Percentiles rank a stretch among this genome's conserved stretches.
These are phyloP conservation scores for Acanthosepion pharaonis DNA, from an alignment of 2,888 invertebrate genomes.

Conservation along the genomic window DNA sequence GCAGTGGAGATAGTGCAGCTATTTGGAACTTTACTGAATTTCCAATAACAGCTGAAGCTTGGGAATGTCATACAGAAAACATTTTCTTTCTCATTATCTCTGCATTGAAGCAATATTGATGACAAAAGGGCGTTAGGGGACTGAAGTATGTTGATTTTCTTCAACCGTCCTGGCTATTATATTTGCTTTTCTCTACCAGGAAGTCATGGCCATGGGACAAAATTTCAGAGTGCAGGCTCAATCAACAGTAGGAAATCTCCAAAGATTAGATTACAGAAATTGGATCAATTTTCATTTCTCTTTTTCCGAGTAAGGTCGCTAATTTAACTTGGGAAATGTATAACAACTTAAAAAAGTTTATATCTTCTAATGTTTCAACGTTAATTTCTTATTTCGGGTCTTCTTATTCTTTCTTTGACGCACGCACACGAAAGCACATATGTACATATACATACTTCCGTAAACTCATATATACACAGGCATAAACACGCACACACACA, in stretches of 20 bases:
- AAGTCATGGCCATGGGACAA: neutral
- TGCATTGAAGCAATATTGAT: slow-evolving; percentile 6
- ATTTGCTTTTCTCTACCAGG: neutral
- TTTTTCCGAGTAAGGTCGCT: neutral
- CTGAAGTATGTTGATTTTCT: neutral
- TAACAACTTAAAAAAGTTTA: neutral
- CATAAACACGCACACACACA: too few species aligned
- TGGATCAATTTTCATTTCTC: neutral
- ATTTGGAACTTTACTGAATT: neutral
- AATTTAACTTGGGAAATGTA: neutral
- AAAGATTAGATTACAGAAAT: neutral
- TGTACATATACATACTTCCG: too few species aligned
- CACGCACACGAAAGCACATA: too few species aligned
- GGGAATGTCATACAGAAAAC: neutral
- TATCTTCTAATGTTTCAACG: neutral
- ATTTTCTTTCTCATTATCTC: neutral
- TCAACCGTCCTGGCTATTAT: neutral
- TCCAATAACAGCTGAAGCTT: neutral
- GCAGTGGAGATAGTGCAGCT: neutral
- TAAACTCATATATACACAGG: too few species aligned
- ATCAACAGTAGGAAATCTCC: neutral
- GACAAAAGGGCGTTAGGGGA: neutral
- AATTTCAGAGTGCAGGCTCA: neutral
- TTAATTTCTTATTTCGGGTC: neutral
- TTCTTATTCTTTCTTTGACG: too few species aligned